Conservation (phyloP, 2,888 invertebrate genomes). For the Ellobium chinense region DNA sequence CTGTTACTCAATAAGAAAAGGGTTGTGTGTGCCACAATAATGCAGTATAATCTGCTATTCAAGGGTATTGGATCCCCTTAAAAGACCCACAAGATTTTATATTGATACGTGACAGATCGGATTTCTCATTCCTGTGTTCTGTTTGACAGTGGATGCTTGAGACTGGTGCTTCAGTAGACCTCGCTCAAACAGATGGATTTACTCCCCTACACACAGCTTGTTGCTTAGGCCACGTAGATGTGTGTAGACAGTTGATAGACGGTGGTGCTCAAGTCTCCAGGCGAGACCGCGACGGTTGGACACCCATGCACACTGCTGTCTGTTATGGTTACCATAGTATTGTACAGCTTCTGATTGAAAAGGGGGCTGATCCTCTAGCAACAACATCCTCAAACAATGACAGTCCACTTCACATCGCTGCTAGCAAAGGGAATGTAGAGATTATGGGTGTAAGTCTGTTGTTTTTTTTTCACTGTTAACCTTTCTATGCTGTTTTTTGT, state of each 20-base stretch:
- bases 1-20: too few relatives aligned
- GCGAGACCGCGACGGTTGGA: constrained; percentile 72
- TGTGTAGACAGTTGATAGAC: constrained; percentile 61
- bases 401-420: constrained; percentile 71
- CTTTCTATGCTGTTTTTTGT: neutral
- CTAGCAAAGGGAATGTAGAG: constrained; percentile 61
- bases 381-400: constrained; percentile 63
- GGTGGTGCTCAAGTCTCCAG: constrained; percentile 63
- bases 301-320: constrained; percentile 72
- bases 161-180: constrained; percentile 64
- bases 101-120: too few relatives aligned
- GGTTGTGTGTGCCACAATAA: too few relatives aligned
- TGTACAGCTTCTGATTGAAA: constrained; percentile 61
- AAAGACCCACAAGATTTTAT: too few relatives aligned
- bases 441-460: constrained; percentile 53
- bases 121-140: too few relatives aligned
- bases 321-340: constrained; percentile 66
- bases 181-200: constrained; percentile 70
- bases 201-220: constrained; percentile 74
- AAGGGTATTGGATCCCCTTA: too few relatives aligned
- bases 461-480: neutral
- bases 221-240: constrained; percentile 62
- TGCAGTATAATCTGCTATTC: too few relatives aligned
- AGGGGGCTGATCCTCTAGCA: constrained; percentile 59
- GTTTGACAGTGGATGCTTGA: constrained; percentile 60